Conservation (phyloP, 92 coral and sea anemone species). For the Bergia puertoricense region DNA sequence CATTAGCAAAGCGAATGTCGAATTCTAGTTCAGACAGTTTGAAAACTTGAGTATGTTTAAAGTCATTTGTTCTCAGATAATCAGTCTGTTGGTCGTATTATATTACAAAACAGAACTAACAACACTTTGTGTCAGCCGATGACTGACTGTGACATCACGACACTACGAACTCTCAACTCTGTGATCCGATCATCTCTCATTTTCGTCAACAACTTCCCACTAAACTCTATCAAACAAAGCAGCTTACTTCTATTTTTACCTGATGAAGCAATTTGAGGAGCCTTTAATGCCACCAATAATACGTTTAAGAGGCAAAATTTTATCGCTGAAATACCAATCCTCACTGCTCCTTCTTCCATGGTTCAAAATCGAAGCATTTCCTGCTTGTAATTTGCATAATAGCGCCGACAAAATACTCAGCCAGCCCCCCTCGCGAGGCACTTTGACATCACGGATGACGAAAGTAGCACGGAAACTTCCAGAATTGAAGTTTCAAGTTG, state of each 20-base stretch:
- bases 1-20: not conserved
- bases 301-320: slow-evolving; percentile 6
- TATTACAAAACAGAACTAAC: not conserved
- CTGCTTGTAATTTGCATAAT: slow-evolving; percentile 4
- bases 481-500: not conserved
- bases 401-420: slow-evolving; percentile 1
- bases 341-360: not conserved
- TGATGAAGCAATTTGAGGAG: slow-evolving; percentile 10
- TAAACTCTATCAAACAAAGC: not conserved
- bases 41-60: not conserved
- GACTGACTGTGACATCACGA: slow-evolving; percentile 5
- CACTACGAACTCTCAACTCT: not conserved
- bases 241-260: not conserved
- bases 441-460: not conserved
- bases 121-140: not conserved
- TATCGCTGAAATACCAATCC: slow-evolving; percentile 20
- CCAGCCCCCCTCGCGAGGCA: not conserved
- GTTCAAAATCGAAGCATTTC: slow-evolving; percentile 6
- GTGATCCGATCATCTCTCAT: slow-evolving; percentile 8
- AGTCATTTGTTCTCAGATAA: not conserved
- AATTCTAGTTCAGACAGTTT: not conserved
- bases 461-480: not conserved
- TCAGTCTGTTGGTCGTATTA: not conserved
- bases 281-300: not conserved
- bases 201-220: slow-evolving; percentile 7